Conservation (phyloP, 2,797 vertebrate species). For the Ptychobarbus kaznakovi region DNA sequence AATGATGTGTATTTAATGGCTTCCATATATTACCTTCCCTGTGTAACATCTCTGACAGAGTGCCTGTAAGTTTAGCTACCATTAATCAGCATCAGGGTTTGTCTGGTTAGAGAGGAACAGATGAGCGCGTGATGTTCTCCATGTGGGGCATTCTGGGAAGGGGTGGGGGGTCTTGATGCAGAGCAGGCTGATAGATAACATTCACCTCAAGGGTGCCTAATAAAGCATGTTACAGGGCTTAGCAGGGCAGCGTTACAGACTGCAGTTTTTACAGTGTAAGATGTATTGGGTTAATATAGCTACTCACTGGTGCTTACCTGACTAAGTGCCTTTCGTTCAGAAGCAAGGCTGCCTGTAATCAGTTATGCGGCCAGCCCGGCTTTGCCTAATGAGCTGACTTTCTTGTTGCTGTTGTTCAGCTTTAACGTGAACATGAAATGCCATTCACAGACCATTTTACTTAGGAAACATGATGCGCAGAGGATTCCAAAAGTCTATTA, state of each 20-base stretch:
- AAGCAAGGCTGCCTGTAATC: constrained; percentile 90
- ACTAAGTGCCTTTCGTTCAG: constrained; percentile 93
- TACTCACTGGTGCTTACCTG: constrained; percentile 99
- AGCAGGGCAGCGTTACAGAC: constrained; percentile 92
- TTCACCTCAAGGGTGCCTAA: constrained; percentile 97
- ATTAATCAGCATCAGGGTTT: constrained; percentile 88
- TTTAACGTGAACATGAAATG: constrained; percentile 35
- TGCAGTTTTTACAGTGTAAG: constrained; percentile 99
- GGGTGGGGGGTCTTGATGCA: constrained; percentile 82
- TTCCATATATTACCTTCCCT: constrained; percentile 86
- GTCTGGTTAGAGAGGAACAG: constrained; percentile 85
- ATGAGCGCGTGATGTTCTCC: constrained; percentile 80
- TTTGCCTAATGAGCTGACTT: constrained; percentile 40
- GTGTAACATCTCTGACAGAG: constrained; percentile 84
- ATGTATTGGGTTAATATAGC: constrained; percentile 99
- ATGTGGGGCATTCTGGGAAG: constrained; percentile 82
- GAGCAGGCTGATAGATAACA: constrained; percentile 94
- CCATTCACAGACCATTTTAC: not conserved
- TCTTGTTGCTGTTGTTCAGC: constrained; percentile 45
- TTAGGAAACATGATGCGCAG: not conserved
- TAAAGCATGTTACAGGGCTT: constrained; percentile 98
- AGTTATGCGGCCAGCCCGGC: constrained; percentile 73
- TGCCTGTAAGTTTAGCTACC: constrained; percentile 81
- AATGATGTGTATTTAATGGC: constrained; percentile 90
- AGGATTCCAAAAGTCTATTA: not conserved